These are phyloP conservation scores for Sitta carolinensis DNA, from an alignment of 2,797 vertebrate genomes.

Conservation along the genomic window DNA sequence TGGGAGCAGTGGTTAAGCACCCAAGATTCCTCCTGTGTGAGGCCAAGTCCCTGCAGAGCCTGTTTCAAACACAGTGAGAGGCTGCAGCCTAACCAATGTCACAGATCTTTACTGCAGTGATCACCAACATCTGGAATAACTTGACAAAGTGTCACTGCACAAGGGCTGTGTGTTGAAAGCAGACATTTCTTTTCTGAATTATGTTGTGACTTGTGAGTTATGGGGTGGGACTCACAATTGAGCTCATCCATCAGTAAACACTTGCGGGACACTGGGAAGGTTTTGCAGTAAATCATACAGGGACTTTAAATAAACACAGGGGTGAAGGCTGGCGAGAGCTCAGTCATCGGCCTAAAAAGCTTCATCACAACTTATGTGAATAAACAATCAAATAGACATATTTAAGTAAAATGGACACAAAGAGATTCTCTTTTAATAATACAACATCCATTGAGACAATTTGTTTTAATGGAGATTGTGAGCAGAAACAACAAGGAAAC, in stretches of 20 bases:
- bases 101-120: rapidly evolving
- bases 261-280: neutral
- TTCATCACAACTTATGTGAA: neutral
- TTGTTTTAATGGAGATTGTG: neutral
- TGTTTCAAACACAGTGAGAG: neutral
- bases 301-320: neutral
- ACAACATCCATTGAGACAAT: neutral
- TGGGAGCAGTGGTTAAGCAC: neutral
- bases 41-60: neutral
- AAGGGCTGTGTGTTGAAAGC: neutral
- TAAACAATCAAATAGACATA: neutral
- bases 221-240: neutral
- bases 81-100: neutral
- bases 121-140: neutral
- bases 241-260: conserved; percentile 17
- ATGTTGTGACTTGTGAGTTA: conserved; percentile 23
- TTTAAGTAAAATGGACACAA: neutral
- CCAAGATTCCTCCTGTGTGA: neutral
- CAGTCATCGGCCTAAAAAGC: neutral
- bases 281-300: neutral
- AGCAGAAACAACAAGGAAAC: neutral
- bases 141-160: rapidly evolving
- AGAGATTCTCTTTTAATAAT: neutral
- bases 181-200: neutral
- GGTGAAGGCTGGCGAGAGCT: neutral